Conservation (phyloP, 2,888 invertebrate genomes). For the Philonicus albiceps region DNA sequence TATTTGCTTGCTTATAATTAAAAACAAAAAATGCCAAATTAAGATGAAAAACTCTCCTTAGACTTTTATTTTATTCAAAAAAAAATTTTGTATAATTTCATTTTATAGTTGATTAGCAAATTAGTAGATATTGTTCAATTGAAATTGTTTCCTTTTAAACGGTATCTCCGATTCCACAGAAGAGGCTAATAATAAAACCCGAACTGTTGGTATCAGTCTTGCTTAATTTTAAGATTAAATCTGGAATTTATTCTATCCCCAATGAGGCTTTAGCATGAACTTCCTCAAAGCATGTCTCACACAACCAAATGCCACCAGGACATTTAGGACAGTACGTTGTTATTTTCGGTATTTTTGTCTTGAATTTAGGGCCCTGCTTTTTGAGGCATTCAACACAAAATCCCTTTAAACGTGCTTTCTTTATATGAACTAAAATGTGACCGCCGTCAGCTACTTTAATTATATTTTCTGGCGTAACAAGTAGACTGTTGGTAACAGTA, state of each 20-base stretch:
- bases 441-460: constrained; percentile 54
- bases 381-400: constrained; percentile 61
- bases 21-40: neutral
- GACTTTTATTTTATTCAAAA: neutral
- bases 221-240: neutral
- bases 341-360: constrained; percentile 54
- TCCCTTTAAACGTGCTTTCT: constrained; percentile 58
- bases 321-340: constrained; percentile 60
- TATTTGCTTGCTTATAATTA: neutral
- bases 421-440: constrained; percentile 58
- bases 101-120: neutral
- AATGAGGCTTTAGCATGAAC: constrained; percentile 35
- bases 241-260: neutral
- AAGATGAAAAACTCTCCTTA: neutral
- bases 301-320: constrained; percentile 61
- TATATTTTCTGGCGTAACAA: constrained; percentile 53
- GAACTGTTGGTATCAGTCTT: neutral
- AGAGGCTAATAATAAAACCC: neutral
- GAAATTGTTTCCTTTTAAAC: neutral
- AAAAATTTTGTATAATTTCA: neutral
- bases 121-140: neutral
- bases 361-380: constrained; percentile 44
- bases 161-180: neutral
- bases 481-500: neutral
- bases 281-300: constrained; percentile 57